Conservation (phyloP, 2,797 vertebrate genomes). For the Lates japonicus region DNA sequence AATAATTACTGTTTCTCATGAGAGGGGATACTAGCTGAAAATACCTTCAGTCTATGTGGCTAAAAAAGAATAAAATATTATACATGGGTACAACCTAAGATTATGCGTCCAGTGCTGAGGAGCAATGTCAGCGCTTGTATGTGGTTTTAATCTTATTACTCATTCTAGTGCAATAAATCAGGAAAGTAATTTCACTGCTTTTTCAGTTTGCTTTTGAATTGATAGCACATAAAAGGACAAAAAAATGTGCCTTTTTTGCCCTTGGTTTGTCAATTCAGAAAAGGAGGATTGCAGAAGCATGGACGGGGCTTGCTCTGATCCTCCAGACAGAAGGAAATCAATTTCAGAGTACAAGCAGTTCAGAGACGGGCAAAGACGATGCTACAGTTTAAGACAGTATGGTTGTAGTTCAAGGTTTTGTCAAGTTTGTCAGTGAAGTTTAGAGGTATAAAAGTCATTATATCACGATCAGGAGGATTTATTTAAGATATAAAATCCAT, state of each 20-base stretch:
- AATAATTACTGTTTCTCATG: constrained; percentile 43
- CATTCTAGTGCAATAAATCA: constrained; percentile 10
- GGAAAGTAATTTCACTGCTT: constrained; percentile 18
- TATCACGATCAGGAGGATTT: background rate
- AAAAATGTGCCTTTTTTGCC: constrained; percentile 11
- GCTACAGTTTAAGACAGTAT: constrained; percentile 18
- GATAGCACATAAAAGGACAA: constrained; percentile 36
- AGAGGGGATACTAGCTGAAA: constrained; percentile 29
- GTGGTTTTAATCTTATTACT: constrained; percentile 27
- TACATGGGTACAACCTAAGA: background rate
- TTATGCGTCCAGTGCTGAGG: constrained; percentile 4
- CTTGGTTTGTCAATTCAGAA: constrained; percentile 68
- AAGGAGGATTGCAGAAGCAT: constrained; percentile 55
- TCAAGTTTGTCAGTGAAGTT: constrained; percentile 33
- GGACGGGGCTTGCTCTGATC: constrained; percentile 62
- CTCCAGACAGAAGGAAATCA: constrained; percentile 72
- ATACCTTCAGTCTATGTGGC: background rate
- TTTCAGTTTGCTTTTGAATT: constrained; percentile 28
- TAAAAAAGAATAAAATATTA: constrained; percentile 5
- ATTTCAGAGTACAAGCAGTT: constrained; percentile 62
- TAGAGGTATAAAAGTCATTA: constrained; percentile 12
- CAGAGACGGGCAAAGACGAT: constrained; percentile 44
- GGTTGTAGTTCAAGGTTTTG: constrained; percentile 8
- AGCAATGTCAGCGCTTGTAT: constrained; percentile 7
- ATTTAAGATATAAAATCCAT: background rate